Evolutionary conservation across 2,888 invertebrate species (phyloP).

Genomic region (Pediacus dermestoides): DNA sequence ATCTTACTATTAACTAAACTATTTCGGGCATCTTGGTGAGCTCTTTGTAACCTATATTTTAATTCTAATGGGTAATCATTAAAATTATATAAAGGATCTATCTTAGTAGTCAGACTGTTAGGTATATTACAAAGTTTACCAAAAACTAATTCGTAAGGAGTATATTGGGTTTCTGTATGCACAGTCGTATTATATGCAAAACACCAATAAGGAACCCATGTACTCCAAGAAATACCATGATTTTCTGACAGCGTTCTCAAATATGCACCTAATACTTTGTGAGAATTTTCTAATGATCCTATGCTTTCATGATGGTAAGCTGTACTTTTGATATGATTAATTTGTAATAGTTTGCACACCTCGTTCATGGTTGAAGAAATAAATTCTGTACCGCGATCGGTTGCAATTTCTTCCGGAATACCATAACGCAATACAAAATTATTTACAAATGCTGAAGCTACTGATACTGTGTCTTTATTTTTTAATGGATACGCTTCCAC

Average conservation of each 20-base stretch:
- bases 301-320: slow-evolving; percentile 20
- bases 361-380: neutral
- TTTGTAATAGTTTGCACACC: slow-evolving; percentile 14
- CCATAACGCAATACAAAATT: neutral
- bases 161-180: slow-evolving; percentile 24
- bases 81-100: slow-evolving; percentile 22
- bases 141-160: slow-evolving; percentile 25
- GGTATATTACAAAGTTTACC: slow-evolving; percentile 19
- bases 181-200: slow-evolving; percentile 27
- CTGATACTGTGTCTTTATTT: neutral
- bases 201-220: slow-evolving; percentile 26
- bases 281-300: slow-evolving; percentile 21
- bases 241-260: slow-evolving; percentile 15
- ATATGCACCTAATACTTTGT: slow-evolving; percentile 22
- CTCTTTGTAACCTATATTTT: slow-evolving; percentile 23
- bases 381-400: too few relatives aligned
- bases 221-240: slow-evolving; percentile 18
- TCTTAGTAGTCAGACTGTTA: slow-evolving; percentile 12
- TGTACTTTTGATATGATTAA: slow-evolving; percentile 16
- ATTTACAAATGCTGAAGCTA: neutral
- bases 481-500: neutral
- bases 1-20: slow-evolving; percentile 12
- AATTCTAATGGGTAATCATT: slow-evolving; percentile 22
- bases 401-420: neutral
- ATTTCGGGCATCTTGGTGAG: slow-evolving; percentile 16